These are phyloP conservation scores for Glandiceps talaboti DNA, from an alignment of 53 echinoderm and acorn worm species.

Conservation along the genomic window DNA sequence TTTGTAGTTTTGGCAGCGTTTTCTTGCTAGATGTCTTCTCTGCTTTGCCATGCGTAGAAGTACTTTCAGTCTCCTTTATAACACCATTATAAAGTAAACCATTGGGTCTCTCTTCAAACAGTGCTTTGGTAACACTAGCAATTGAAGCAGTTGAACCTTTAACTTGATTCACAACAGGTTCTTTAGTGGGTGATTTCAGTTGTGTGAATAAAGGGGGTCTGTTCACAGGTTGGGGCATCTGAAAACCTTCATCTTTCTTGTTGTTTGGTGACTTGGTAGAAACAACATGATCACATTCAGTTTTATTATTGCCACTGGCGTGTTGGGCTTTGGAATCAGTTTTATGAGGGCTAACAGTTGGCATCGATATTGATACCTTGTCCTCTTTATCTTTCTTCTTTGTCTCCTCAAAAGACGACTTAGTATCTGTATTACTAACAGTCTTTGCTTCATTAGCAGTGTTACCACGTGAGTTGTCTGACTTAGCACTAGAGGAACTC, in stretches of 20 bases:
- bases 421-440: not conserved
- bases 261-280: not conserved
- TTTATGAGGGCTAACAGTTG: not conserved
- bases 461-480: not conserved
- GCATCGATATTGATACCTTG: not conserved
- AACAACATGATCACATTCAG: not conserved
- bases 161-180: not conserved
- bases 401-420: not conserved
- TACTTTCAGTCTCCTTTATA: not conserved
- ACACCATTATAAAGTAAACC: not conserved
- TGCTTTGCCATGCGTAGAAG: not conserved
- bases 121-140: not conserved
- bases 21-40: not conserved
- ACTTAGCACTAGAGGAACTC: not conserved
- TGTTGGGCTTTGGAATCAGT: not conserved
- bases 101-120: not conserved
- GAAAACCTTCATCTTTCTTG: not conserved
- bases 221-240: not conserved
- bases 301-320: not conserved
- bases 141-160: not conserved
- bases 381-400: not conserved
- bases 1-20: not conserved
- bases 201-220: not conserved
- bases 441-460: not conserved
- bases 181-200: not conserved